These are phyloP conservation scores for Leptoclinus maculatus DNA, from an alignment of 2,797 vertebrate genomes.

Conservation along the genomic window DNA sequence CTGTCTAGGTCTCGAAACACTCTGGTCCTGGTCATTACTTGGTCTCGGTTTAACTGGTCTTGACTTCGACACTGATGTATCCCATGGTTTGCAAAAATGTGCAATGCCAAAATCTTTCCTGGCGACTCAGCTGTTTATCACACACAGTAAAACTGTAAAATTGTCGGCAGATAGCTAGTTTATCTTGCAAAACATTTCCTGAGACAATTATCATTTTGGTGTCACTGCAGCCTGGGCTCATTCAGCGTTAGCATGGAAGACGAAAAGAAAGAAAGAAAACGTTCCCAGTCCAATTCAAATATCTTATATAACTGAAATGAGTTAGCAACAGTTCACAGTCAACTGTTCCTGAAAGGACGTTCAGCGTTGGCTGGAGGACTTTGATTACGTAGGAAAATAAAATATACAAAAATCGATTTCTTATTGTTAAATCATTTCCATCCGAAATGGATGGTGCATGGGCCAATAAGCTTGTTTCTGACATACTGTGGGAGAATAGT, in stretches of 20 bases:
- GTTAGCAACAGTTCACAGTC: background rate
- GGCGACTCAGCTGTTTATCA: background rate
- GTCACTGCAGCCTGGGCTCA: background rate
- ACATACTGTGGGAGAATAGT: background rate
- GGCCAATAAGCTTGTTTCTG: background rate
- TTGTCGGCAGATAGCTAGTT: background rate
- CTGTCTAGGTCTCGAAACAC: no score
- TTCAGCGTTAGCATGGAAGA: background rate
- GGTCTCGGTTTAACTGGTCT: no score
- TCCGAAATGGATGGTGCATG: background rate
- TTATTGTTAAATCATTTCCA: background rate
- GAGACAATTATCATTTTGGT: background rate
- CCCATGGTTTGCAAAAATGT: no score
- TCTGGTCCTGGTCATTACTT: no score
- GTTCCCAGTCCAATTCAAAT: background rate
- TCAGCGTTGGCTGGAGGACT: constrained; percentile 7
- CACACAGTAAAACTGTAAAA: no score
- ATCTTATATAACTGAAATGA: background rate
- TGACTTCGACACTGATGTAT: no score
- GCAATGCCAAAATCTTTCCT: background rate
- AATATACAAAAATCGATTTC: background rate
- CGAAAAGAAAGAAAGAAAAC: background rate
- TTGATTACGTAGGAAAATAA: background rate
- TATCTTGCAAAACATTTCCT: background rate
- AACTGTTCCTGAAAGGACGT: background rate